Conservation (phyloP, 2,113 vertebrate species). For the Nothoprocta perdicaria region DNA sequence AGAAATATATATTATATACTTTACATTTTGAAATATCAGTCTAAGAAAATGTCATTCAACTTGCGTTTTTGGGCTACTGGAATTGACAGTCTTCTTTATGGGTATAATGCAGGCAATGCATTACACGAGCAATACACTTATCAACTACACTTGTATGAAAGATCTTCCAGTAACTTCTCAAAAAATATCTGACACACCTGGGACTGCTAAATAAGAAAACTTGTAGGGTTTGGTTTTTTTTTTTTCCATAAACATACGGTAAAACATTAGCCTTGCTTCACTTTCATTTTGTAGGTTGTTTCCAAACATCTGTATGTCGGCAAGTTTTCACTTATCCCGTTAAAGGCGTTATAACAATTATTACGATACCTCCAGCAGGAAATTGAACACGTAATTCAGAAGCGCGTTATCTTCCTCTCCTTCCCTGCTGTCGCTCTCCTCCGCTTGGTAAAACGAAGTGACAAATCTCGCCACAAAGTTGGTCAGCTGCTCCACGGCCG, state of each 20-base stretch:
- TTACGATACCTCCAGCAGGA: conserved; percentile 88
- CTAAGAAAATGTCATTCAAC: not conserved
- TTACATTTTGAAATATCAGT: not conserved
- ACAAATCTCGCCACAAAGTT: conserved; percentile 91
- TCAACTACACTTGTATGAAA: not conserved
- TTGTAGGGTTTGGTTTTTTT: too few relatives aligned
- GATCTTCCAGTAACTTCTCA: not conserved
- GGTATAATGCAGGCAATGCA: not conserved
- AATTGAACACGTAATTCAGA: conserved; percentile 89
- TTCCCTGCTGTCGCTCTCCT: conserved; percentile 67
- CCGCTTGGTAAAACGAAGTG: conserved; percentile 83
- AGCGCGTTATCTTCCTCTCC: conserved; percentile 80
- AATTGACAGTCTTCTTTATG: not conserved
- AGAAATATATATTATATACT: not conserved
- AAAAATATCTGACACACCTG: not conserved
- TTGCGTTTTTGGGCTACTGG: not conserved
- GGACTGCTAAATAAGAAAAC: not conserved
- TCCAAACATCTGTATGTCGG: not conserved
- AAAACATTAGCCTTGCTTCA: not conserved
- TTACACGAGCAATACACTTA: not conserved
- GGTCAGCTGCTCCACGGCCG: conserved; percentile 88
- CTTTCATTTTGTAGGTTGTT: not conserved
- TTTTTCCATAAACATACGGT: too few relatives aligned
- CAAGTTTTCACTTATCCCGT: not conserved
- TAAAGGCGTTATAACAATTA: not conserved